A percentile compares a stretch with the other conserved stretches of the same genome.
These are phyloP conservation scores for Harpalus rubripes DNA, from an alignment of 2,888 invertebrate species.

Conservation along the genomic window DNA sequence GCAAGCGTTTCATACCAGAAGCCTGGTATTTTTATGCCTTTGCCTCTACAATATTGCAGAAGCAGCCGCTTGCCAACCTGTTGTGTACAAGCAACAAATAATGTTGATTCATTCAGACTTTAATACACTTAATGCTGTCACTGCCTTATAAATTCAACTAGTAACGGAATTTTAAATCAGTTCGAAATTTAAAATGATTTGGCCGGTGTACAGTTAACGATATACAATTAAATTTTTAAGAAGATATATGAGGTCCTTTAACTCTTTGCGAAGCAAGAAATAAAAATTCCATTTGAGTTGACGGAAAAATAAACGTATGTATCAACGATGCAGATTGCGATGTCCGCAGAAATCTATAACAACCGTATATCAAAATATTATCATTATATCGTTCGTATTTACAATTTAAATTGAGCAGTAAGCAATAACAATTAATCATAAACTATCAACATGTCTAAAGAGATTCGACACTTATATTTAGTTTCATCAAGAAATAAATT, in stretches of 20 bases:
- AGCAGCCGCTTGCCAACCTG: slow-evolving; percentile 22
- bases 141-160: background rate
- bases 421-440: too few species aligned
- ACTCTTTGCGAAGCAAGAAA: background rate
- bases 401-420: too few species aligned
- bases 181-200: background rate
- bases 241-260: background rate
- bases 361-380: too few species aligned
- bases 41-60: too few species aligned
- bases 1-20: background rate
- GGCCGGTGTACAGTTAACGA: background rate
- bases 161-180: background rate
- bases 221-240: slow-evolving; percentile 1
- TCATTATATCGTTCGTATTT: too few species aligned
- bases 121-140: slow-evolving; percentile 29
- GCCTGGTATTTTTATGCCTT: background rate
- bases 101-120: slow-evolving; percentile 12
- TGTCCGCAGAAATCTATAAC: too few species aligned
- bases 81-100: slow-evolving; percentile 11
- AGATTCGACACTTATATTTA: too few species aligned
- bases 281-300: too few species aligned
- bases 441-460: too few species aligned
- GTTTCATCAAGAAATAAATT: too few species aligned
- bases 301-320: too few species aligned
- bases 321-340: too few species aligned